Conservation (phyloP, 2,888 invertebrate species). For the Omphaloscelis lunosa region DNA sequence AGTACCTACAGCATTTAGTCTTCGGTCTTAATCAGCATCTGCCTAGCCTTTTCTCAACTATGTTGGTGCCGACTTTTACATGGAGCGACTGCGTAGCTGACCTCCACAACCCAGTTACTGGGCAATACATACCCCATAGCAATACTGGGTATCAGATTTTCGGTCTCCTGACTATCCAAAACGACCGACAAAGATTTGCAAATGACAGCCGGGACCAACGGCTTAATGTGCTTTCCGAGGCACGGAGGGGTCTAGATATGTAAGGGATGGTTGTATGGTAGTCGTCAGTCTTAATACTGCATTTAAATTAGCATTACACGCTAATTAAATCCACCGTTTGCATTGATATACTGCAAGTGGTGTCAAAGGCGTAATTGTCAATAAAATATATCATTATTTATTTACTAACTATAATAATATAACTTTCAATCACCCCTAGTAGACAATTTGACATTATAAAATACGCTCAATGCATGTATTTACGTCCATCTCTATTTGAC, state of each 20-base stretch:
- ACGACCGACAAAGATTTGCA: too few relatives aligned
- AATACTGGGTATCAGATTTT: too few relatives aligned
- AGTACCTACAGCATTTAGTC: not conserved
- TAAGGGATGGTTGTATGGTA: too few relatives aligned
- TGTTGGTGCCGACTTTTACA: not conserved
- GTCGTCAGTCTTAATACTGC: not conserved
- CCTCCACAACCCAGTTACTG: too few relatives aligned
- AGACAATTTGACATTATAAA: constrained; percentile 31
- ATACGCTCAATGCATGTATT: constrained; percentile 23
- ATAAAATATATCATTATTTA: constrained; percentile 25
- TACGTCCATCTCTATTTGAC: constrained; percentile 31
- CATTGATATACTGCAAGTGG: not conserved
- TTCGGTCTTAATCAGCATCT: not conserved
- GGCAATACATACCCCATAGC: too few relatives aligned
- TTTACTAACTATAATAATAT: constrained; percentile 1
- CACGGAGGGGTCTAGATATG: too few relatives aligned
- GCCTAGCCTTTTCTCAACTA: not conserved
- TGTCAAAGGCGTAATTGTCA: constrained; percentile 21
- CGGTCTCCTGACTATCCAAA: too few relatives aligned
- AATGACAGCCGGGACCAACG: too few relatives aligned
- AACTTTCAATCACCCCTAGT: constrained; percentile 26
- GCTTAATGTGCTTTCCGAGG: too few relatives aligned
- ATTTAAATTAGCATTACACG: constrained; percentile 5
- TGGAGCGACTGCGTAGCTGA: too few relatives aligned
- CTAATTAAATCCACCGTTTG: constrained; percentile 12